A percentile compares a stretch with the other conserved stretches of the same genome.
Conservation (phyloP, 2,113 vertebrate species). For the Leuciscus idus region DNA sequence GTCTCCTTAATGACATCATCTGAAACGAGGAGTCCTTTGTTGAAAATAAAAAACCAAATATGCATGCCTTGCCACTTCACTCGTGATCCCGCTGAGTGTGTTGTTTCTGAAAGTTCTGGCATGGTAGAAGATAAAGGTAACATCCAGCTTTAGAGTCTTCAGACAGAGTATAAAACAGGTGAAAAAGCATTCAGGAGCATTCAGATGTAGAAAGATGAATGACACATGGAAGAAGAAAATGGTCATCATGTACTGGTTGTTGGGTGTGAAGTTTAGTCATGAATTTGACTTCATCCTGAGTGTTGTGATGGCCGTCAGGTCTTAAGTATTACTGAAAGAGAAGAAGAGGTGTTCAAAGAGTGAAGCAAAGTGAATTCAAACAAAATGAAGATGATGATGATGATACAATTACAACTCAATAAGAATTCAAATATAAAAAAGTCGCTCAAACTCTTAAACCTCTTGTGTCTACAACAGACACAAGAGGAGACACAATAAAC, state of each 20-base stretch:
- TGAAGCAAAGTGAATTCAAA: background rate
- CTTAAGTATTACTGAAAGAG: constrained; percentile 71
- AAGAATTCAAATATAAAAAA: background rate
- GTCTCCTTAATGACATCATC: constrained; percentile 46
- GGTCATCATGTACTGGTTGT: constrained; percentile 39
- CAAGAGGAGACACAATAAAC: background rate
- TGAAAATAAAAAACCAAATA: constrained; percentile 7
- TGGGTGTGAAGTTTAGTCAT: constrained; percentile 15
- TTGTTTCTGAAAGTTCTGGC: constrained; percentile 26
- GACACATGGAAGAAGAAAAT: constrained; percentile 32
- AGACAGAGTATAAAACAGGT: constrained; percentile 33
- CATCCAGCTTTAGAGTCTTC: constrained; percentile 30
- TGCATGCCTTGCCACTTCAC: constrained; percentile 39
- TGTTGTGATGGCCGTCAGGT: constrained; percentile 62
- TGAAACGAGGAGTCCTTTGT: constrained; percentile 41
- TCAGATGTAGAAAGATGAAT: constrained; percentile 39
- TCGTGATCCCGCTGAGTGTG: constrained; percentile 38
- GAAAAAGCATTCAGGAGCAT: constrained; percentile 27
- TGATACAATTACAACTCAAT: background rate
- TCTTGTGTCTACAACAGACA: background rate
- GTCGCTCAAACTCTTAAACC: background rate
- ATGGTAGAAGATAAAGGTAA: background rate
- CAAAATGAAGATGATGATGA: background rate
- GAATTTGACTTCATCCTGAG: background rate
- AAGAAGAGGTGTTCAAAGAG: background rate